These are phyloP conservation scores for Psylliodes chrysocephalus DNA, from an alignment of 2,888 invertebrate genomes.

Conservation along the genomic window DNA sequence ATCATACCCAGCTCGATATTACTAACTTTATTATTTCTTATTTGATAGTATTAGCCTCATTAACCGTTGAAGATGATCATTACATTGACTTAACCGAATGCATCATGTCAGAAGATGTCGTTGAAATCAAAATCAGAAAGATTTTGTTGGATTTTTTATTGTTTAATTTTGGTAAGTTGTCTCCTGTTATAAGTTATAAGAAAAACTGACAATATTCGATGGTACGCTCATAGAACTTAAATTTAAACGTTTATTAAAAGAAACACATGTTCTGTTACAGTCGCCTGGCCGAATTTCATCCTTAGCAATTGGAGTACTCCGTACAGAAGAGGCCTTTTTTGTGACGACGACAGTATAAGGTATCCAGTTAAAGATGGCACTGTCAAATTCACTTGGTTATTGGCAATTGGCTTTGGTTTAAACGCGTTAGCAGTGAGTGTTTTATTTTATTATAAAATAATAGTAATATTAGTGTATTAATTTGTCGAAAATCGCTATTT, in stretches of 20 bases:
- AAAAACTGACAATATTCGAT: too few relatives aligned
- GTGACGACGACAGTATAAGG: slow-evolving; percentile 90
- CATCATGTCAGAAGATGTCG: background rate
- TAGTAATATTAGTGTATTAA: too few relatives aligned
- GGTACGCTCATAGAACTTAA: too few relatives aligned
- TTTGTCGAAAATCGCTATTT: too few relatives aligned
- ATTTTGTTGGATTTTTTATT: background rate
- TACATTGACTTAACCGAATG: background rate
- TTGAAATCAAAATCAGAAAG: background rate
- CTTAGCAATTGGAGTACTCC: slow-evolving; percentile 79
- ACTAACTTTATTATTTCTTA: too few relatives aligned
- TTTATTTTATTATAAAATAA: too few relatives aligned
- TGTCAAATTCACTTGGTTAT: background rate
- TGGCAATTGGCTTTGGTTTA: background rate
- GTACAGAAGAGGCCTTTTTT: slow-evolving; percentile 90
- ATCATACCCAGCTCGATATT: too few relatives aligned
- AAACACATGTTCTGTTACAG: slow-evolving; percentile 67
- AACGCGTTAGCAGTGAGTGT: background rate
- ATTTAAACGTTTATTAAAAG: too few relatives aligned
- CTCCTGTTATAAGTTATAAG: too few relatives aligned
- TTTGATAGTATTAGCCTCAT: too few relatives aligned
- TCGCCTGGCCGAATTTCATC: slow-evolving; percentile 79
- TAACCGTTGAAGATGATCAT: background rate
- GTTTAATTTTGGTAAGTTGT: background rate
- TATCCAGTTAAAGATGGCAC: slow-evolving; percentile 70